These are phyloP conservation scores for Paramuricea clavata DNA, from an alignment of 92 coral and sea anemone species.

Conservation along the genomic window DNA sequence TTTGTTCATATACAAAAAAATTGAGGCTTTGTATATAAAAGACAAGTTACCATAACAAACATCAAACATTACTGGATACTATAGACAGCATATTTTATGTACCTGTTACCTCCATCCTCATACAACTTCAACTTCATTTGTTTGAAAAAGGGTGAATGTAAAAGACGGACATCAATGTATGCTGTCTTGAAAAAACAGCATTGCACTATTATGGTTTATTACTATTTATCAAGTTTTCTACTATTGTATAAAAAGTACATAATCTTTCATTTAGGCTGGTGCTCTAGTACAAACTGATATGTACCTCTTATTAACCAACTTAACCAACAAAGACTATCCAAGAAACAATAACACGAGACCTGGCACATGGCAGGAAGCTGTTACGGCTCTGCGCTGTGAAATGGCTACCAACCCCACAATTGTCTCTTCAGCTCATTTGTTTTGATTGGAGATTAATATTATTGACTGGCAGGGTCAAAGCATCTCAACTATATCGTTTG, in stretches of 20 bases:
- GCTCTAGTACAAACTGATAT: background rate
- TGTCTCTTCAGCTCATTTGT: constrained; percentile 4
- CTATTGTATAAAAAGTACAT: background rate
- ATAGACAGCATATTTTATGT: too few species aligned
- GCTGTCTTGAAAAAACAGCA: background rate
- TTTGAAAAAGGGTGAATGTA: too few species aligned
- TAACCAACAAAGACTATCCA: background rate
- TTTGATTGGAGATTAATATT: background rate
- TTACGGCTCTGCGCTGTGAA: constrained; percentile 1
- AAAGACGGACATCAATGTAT: background rate
- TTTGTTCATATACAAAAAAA: too few species aligned
- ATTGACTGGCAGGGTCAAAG: constrained; percentile 19
- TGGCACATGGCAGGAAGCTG: background rate
- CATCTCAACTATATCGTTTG: background rate
- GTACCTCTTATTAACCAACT: background rate
- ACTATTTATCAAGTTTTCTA: background rate
- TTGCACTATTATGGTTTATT: background rate
- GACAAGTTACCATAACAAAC: too few species aligned
- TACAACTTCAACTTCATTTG: too few species aligned
- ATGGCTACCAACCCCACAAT: constrained; percentile 22
- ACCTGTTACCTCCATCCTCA: too few species aligned
- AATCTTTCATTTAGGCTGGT: constrained; percentile 14
- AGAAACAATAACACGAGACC: background rate
- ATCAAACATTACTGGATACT: too few species aligned
- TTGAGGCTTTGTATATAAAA: too few species aligned